These are phyloP conservation scores for Phymatocera aterrima DNA, from an alignment of 2,888 invertebrate genomes.

Conservation along the genomic window DNA sequence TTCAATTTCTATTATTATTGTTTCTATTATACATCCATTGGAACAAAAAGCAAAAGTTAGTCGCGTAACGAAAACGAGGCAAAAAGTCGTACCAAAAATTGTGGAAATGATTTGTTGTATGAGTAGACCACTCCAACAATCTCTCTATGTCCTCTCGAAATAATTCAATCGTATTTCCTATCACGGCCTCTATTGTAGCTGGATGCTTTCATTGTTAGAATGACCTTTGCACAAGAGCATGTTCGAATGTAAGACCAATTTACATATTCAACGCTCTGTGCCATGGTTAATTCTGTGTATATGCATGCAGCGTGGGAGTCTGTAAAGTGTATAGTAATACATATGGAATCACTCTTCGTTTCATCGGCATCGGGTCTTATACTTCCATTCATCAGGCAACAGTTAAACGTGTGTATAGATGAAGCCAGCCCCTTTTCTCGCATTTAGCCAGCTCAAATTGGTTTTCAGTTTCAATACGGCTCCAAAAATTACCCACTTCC, in stretches of 20 bases:
- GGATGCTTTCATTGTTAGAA: slow-evolving; percentile 34
- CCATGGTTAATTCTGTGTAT: background rate
- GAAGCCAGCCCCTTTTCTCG: slow-evolving; percentile 17
- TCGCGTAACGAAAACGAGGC: slow-evolving; percentile 19
- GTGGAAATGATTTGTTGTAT: slow-evolving; percentile 31
- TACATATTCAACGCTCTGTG: slow-evolving; percentile 34
- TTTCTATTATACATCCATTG: background rate
- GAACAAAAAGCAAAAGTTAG: slow-evolving; percentile 37
- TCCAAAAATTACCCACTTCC: slow-evolving; percentile 43
- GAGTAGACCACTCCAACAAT: slow-evolving; percentile 4
- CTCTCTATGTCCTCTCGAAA: slow-evolving; percentile 37
- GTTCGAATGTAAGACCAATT: slow-evolving; percentile 10
- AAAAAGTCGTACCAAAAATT: slow-evolving; percentile 34
- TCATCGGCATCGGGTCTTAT: background rate
- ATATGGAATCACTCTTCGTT: slow-evolving; percentile 6
- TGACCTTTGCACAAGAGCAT: slow-evolving; percentile 44
- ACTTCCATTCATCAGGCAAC: slow-evolving; percentile 1
- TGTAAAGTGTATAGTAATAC: too few species aligned
- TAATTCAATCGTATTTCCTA: slow-evolving; percentile 45
- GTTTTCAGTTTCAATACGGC: slow-evolving; percentile 34
- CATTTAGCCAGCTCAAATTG: slow-evolving; percentile 17
- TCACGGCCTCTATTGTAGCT: slow-evolving; percentile 36
- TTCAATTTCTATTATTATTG: slow-evolving; percentile 15
- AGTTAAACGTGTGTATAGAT: background rate
- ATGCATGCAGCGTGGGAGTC: background rate